Base-by-base conservation (phyloP, 2,888 invertebrate species). In the Electrophaes corylata region DNA sequence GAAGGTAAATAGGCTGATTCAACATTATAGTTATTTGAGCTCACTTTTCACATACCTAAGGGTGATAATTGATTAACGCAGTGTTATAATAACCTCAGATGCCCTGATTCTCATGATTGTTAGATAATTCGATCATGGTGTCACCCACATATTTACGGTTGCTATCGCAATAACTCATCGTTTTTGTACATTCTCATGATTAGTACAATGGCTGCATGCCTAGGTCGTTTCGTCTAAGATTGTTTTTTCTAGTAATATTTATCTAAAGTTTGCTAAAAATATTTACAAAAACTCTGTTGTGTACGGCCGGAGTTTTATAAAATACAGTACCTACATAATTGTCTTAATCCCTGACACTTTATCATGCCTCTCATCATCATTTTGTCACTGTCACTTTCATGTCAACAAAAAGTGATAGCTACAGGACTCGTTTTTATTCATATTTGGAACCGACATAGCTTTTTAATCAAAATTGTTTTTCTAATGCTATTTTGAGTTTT, bases 111-210 rank as follows among this genome's bases (percentile, higher is more conserved):
- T 56, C 83, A 81, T 62, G 69, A 33, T 20, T 56, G 60, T 79
- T 78, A 75, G 69, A 71, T 77, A 78, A 78, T 71, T 49, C 55
- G 48, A 52, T 65, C 63, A 72, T 64, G 67, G 54, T 70, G 70
- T 71, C 73, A 75, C 73, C 60, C 20, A 70, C 62, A 60, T 40
- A 8, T n/a, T 20, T 18, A 45, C 44, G 26, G 12, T 37, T 6
- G 26, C n/a, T 57, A 52, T 55, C 52, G 58, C 52, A 55, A 62
- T 12, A 10, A 19, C 18, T 31, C 19, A 31, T 37, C 4, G 35
- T 49, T 49, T 49, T 49, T 49, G 10, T 33, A 14, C 14, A 16
- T 6, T 23, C 4, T 43, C 3, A 12, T 19, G 11, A 40, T 20
- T 35, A 5, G 12, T 6, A 23, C 4, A 1, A 12, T 33, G 37